Percentiles rank a stretch among this genome's conserved stretches.
These are phyloP conservation scores for Clarias batrachus DNA, from an alignment of 2,113 vertebrate species.

Conservation along the genomic window DNA sequence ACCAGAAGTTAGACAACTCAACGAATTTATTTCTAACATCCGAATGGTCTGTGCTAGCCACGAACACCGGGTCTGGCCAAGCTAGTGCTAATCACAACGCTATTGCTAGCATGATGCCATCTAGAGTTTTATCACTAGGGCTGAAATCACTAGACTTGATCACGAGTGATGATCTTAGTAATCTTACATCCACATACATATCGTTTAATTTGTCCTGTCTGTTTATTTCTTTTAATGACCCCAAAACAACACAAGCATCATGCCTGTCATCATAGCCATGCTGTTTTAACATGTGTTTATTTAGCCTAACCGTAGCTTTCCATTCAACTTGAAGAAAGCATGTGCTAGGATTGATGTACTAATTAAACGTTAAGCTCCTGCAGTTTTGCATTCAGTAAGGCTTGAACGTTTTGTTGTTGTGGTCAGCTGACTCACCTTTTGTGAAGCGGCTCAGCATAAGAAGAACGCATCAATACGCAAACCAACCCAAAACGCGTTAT, in stretches of 20 bases:
- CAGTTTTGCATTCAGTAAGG: background rate
- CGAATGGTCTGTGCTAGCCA: background rate
- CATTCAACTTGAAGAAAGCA: background rate
- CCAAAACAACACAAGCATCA: background rate
- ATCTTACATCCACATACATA: background rate
- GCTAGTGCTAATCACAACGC: background rate
- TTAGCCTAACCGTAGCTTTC: background rate
- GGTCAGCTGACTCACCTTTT: slow-evolving; percentile 2
- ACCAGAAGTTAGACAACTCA: background rate
- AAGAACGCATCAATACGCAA: background rate
- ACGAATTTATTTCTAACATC: background rate
- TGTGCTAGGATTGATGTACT: too few relatives aligned
- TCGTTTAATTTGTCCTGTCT: background rate
- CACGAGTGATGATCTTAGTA: background rate
- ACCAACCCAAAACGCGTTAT: background rate
- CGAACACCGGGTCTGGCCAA: background rate
- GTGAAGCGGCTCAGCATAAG: background rate
- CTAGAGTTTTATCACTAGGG: background rate
- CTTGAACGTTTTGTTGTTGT: background rate
- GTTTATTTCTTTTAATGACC: background rate
- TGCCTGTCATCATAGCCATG: background rate
- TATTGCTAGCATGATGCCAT: background rate
- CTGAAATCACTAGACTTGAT: background rate
- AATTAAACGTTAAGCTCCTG: background rate
- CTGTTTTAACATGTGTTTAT: background rate